Evolutionary conservation across 2,888 invertebrate species (phyloP), one percentile per base, ranked within the genome.

Genomic region (Acanthococcus lagerstroemiae): DNA sequence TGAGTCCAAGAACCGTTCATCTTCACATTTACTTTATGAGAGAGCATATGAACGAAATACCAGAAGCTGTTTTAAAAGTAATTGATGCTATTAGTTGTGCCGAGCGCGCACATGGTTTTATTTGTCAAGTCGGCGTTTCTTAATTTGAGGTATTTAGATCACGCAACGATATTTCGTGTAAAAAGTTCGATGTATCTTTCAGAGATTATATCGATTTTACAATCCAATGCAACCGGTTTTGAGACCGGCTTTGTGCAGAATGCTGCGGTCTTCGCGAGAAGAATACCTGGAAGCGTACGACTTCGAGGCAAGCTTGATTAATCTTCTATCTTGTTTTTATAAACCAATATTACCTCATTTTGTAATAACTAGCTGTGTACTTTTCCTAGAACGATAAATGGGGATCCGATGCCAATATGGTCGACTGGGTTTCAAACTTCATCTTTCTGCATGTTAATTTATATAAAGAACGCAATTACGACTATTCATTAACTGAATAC

Each of bases 31-130:
- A 80, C 70, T 83, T 80, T 72, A 76, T 84, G 24, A 74, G 77
- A 30, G 77, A 78, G 30, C 80, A 80, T 69, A 78, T 82, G 60
- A 74, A 78, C 44, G 74, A 77, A 46, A 79, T 83, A 67, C 81
- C 81, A 72, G 78, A 78, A 19, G 77, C 75, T 63, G 77, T 82
- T 71, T 76, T 83, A 63, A 81, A 82, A 79, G 84, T 83, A 74
- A 72, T 68, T 69, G 21, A 45, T n/a, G n/a, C n/a, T n/a, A n/a
- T n/a, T n/a, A n/a, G n/a, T n/a, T n/a, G n/a, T n/a, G n/a, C n/a
- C n/a, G n/a, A n/a, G n/a, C n/a, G n/a, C n/a, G n/a, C n/a, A n/a
- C n/a, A n/a, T n/a, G n/a, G n/a, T n/a, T n/a, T n/a, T n/a, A n/a
- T n/a, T n/a, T n/a, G n/a, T n/a, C n/a, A n/a, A n/a, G n/a, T n/a